phyloP scores from a whole-genome alignment of 2,797 vertebrate genomes.

The Halcyon leucocephala region DNA sequence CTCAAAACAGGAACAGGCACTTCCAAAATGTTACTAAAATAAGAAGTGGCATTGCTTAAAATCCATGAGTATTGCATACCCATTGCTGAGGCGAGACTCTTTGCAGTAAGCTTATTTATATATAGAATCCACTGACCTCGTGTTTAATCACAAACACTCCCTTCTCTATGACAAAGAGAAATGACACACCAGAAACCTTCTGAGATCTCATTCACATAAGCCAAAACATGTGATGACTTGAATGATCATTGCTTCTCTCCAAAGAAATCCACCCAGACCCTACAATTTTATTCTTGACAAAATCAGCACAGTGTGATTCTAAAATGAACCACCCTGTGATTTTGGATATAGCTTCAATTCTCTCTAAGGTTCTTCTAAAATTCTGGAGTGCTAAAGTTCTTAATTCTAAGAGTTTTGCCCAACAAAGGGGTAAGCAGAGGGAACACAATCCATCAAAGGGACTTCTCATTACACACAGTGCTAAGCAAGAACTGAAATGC shows the following conservation, averaged over 20 bases:
- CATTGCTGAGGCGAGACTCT: constrained; percentile 10
- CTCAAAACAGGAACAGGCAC: not conserved
- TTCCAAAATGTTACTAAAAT: constrained; percentile 41
- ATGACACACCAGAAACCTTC: not conserved
- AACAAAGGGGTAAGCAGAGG: not conserved
- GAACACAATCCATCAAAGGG: not conserved
- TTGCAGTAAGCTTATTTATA: constrained; percentile 13
- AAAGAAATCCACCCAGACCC: not conserved
- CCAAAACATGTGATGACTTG: not conserved
- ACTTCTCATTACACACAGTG: fast-evolving
- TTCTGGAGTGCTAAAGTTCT: not conserved
- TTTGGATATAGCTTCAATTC: not conserved
- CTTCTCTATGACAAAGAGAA: constrained; percentile 15
- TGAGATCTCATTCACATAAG: not conserved
- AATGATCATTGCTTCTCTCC: not conserved
- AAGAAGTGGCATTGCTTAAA: constrained; percentile 39
- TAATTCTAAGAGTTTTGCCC: not conserved
- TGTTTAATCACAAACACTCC: constrained; percentile 17
- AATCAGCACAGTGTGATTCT: not conserved
- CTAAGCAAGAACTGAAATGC: not conserved
- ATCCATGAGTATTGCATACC: not conserved
- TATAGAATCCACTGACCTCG: not conserved
- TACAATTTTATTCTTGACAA: not conserved
- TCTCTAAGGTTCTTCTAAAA: not conserved
- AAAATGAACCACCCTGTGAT: not conserved